Base-by-base conservation (phyloP, 2,797 vertebrate species). In the Austrolebias charrua region DNA sequence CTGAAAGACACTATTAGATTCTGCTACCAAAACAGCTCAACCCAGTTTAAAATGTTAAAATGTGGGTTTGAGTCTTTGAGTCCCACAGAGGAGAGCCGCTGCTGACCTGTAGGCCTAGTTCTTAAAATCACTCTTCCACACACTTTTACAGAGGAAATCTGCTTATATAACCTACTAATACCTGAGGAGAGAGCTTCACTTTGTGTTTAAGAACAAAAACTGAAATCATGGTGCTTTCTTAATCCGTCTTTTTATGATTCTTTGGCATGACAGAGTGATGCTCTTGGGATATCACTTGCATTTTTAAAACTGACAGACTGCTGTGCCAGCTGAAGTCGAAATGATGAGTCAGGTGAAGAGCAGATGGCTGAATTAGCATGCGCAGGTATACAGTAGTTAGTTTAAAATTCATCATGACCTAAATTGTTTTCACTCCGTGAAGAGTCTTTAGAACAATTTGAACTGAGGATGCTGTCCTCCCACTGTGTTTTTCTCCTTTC, bases 11-110 rank as follows among this genome's bases (percentile, higher is more conserved):
- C 38, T 11, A 55, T 79, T 71, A 75, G 73, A 74, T 72, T 42
- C 59, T 69, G 71, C 62, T 38, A 68, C 75, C 64, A 71, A 83
- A 82, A 80, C 71, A 80, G 60, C 69, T 62, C 60, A 76, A 71
- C 82, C 82, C 74, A 86, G 47, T 82, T 87, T 54, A 20, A 15
- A 72, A 74, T 80, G 66, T 86, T 54, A 18, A 15, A 72, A 74
- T 80, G 66, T 75, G 71, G 57, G 68, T 81, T 80, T 78, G 56
- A 1, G 48, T 80, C 65, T 66, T 79, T 45, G 54, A 60, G 31
- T 33, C 75, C 65, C 76, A 12, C 40, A 68, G 11, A 50, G 71
- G 60, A 60, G 28, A 3, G 13, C n/a, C n/a, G 44, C 54, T 63
- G 61, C 72, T 86, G 83, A 88, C 78, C 84, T 55, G 63, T 12